These are phyloP conservation scores for Aotus griseimembra DNA, from an alignment of 2,797 vertebrate genomes.

Conservation along the genomic window DNA sequence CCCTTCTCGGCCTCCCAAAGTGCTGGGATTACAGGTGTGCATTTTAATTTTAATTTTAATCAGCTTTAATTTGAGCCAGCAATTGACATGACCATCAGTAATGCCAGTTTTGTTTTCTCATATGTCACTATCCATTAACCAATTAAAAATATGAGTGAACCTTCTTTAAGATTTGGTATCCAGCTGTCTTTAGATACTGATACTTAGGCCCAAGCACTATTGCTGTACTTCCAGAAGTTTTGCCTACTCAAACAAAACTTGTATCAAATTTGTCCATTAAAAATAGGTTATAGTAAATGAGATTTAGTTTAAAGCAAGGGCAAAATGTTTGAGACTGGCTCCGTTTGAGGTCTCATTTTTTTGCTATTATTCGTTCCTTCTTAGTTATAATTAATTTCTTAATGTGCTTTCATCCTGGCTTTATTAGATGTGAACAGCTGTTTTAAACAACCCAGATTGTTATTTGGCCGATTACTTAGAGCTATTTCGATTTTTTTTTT, in stretches of 20 bases:
- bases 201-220: not conserved
- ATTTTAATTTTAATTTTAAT: not conserved
- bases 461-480: not conserved
- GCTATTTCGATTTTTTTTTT: not conserved
- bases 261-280: constrained; percentile 12
- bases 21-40: not conserved
- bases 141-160: constrained; percentile 46
- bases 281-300: constrained; percentile 32
- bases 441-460: constrained; percentile 9
- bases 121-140: not conserved
- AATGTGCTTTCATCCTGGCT: not conserved
- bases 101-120: constrained; percentile 26
- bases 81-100: constrained; percentile 8
- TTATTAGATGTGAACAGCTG: not conserved
- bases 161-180: not conserved
- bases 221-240: constrained; percentile 28
- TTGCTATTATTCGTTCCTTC: not conserved
- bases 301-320: not conserved
- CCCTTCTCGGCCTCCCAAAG: not conserved
- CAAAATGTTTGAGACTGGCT: not conserved
- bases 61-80: constrained; percentile 15
- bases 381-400: constrained; percentile 3
- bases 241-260: constrained; percentile 26
- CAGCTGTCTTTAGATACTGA: constrained; percentile 4
- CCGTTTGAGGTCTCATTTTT: not conserved